Conservation (phyloP, 2,888 invertebrate species). For the Ophioninae sp. region DNA sequence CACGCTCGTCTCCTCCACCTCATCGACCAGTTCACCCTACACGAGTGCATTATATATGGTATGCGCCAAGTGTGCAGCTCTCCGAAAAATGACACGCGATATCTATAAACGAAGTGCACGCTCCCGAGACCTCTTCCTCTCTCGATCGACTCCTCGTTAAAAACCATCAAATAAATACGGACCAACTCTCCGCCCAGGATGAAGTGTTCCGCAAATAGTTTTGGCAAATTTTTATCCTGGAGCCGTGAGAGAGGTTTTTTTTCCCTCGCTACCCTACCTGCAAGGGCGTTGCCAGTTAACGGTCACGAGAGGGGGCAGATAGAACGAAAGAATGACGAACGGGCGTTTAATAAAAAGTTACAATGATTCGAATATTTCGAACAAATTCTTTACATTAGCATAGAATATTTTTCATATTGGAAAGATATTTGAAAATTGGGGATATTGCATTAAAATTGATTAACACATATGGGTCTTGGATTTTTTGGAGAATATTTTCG, state of each 20-base stretch:
- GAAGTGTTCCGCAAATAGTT: conserved; percentile 61
- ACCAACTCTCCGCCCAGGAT: conserved; percentile 42
- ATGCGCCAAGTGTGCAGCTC: conserved; percentile 44
- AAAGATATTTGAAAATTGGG: no score
- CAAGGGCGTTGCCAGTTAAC: no score
- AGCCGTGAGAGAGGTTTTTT: conserved; percentile 10
- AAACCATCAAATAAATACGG: conserved; percentile 61
- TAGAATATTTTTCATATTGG: no score
- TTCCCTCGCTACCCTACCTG: conserved; percentile 15
- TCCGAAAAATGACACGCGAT: conserved; percentile 62
- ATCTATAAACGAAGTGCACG: conserved; percentile 58
- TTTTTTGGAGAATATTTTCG: no score
- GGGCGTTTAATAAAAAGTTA: no score
- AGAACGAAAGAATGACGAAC: no score
- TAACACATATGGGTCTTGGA: no score
- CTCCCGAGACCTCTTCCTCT: conserved; percentile 13
- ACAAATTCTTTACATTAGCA: no score
- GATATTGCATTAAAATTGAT: no score
- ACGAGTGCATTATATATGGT: conserved; percentile 42
- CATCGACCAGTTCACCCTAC: conserved; percentile 51
- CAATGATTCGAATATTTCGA: no score
- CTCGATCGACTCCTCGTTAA: conserved; percentile 62
- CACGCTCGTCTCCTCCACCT: conserved; percentile 37
- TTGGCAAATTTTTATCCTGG: conserved; percentile 61
- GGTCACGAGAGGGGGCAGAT: no score